Base-by-base conservation (phyloP, 2,797 vertebrate species). In the Ciconia nigra region DNA sequence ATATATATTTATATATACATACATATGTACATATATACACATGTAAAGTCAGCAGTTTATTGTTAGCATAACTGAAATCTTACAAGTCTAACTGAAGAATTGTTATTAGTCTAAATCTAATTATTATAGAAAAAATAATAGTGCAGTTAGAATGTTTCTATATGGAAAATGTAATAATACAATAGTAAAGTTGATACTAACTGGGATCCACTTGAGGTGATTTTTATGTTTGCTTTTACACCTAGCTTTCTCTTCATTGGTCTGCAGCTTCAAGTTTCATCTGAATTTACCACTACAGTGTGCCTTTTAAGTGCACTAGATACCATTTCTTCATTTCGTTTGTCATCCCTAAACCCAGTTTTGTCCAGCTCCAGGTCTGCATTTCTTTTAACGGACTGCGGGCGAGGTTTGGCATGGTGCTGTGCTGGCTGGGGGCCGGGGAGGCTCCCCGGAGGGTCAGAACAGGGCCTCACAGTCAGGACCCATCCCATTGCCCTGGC, bases 301-400 rank as follows among this genome's bases (percentile, higher is more conserved):
- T 59, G 37, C 10, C 26, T 77, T 83, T 90, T 18, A 44, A 65
- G 11, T 20, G 22, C 6, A 4, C 5, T 25, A 37, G 28, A 7
- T n/a, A 31, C 1, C 5, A 31, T 28, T 46, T 63, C 39, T 67
- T 72, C 0, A 6, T 69, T 69, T 78, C n/a, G 28, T n/a, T 52
- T 81, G 33, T 51, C 37, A 15, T 11, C 22, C 33, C 22, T 24
- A 13, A 65, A 29, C 28, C 10, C 13, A 5, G 15, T 37, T 80
- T 35, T 41, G 24, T 31, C 17, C 62, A 49, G 42, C 39, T 81
- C 31, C 33, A 2, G 4, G 19, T 46, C 41, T 55, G 44, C 54
- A 8, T n/a, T 20, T 29, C 39, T 24, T 24, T 14, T 65, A 25
- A 7, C 15, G 25, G 63, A 6, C 7, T 0, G 0, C 0, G 0